A percentile compares a stretch with the other conserved stretches of the same genome.
Conservation (phyloP, 1,140 invertebrate species). For the Pseudomyrmex dendroicus region DNA sequence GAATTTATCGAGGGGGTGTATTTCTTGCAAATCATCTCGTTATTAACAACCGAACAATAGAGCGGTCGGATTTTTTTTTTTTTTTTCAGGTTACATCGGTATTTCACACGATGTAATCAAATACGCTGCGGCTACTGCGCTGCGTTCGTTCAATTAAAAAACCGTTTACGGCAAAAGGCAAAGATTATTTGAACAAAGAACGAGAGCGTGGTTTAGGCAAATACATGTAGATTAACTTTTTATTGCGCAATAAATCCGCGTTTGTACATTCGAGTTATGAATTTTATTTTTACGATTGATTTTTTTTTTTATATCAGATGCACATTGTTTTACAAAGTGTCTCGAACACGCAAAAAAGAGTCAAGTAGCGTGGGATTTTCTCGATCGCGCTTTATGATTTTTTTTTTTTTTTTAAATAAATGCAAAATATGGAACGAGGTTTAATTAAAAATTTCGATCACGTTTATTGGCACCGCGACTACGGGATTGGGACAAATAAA, state of each 20-base stretch:
- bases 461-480: constrained; percentile 5
- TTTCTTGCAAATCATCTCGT: neutral
- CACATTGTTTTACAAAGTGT: constrained; percentile 33
- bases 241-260: constrained; percentile 10
- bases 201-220: neutral
- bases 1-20: constrained; percentile 15
- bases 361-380: constrained; percentile 22
- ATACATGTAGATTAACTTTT: constrained; percentile 1
- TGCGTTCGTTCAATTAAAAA: constrained; percentile 35
- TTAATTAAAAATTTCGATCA: constrained; percentile 52
- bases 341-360: constrained; percentile 19
- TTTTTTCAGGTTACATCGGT: constrained; percentile 15
- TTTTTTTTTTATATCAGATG: constrained; percentile 12
- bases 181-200: constrained; percentile 27
- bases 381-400: neutral
- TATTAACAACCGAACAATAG: neutral
- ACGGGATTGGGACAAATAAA: constrained; percentile 21
- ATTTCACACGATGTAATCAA: constrained; percentile 15
- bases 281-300: neutral
- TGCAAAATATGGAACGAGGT: constrained; percentile 12
- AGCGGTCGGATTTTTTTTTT: constrained; percentile 2
- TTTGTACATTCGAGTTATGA: constrained; percentile 33
- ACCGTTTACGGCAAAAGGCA: neutral
- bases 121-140: neutral
- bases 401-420: constrained; percentile 1